Evolutionary conservation across 1,140 invertebrate genomes (phyloP).

Genomic region (Meloidogyne chitwoodi): DNA sequence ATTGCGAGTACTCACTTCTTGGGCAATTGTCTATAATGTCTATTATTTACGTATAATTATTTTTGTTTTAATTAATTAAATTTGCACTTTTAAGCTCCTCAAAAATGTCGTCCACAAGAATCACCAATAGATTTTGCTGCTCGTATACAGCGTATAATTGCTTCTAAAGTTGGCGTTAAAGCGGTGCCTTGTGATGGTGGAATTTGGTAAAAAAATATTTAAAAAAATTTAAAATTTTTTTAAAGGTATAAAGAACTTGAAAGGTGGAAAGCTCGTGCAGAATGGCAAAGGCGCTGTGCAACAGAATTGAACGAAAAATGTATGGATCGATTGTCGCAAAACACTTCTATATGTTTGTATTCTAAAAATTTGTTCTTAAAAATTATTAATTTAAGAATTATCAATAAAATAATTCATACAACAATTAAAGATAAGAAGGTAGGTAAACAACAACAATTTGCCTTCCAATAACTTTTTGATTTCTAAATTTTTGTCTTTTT

Average conservation of each 20-base stretch:
- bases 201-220: constrained; percentile 7
- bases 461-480: not conserved
- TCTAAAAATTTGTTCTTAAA: not conserved
- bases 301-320: not conserved
- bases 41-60: constrained; percentile 28
- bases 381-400: not conserved
- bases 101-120: constrained; percentile 23
- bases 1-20: constrained; percentile 42
- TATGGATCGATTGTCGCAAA: not conserved
- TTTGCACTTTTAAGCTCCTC: constrained; percentile 18
- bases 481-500: too few species aligned
- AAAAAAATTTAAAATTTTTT: not conserved
- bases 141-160: constrained; percentile 31
- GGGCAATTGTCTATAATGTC: constrained; percentile 48
- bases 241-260: constrained; percentile 9
- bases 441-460: too few species aligned
- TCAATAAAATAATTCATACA: not conserved
- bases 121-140: constrained; percentile 37
- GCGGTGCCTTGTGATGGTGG: constrained; percentile 7
- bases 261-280: not conserved
- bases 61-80: not conserved
- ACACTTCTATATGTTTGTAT: not conserved
- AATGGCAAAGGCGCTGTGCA: constrained; percentile 15
- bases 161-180: constrained; percentile 5
- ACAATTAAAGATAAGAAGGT: not conserved